Percentiles rank a stretch among this genome's conserved stretches.
Conservation (phyloP, 2,113 vertebrate genomes). For the Pungitius pungitius region DNA sequence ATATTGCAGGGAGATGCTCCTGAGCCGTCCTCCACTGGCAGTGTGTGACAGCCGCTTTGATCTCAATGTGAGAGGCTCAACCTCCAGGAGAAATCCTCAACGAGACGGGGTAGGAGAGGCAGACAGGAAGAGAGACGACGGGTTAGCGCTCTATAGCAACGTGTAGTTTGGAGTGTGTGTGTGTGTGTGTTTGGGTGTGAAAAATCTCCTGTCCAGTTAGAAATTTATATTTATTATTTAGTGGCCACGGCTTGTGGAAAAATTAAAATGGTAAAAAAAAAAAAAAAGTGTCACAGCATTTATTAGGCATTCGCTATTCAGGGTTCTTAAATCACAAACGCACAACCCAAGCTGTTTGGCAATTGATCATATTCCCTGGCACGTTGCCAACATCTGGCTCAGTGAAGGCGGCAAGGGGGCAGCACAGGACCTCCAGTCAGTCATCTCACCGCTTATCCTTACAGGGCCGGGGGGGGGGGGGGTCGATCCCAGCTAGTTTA, state of each 20-base stretch:
- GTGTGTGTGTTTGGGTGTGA: slow-evolving; percentile 27
- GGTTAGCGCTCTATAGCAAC: not conserved
- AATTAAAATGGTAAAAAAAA: not conserved
- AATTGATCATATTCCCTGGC: not conserved
- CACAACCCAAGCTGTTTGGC: slow-evolving; percentile 12
- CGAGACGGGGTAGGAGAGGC: slow-evolving; percentile 64
- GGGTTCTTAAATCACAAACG: slow-evolving; percentile 5
- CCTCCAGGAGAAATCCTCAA: slow-evolving; percentile 82
- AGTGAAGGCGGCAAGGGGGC: slow-evolving; percentile 45
- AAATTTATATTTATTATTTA: slow-evolving; percentile 74
- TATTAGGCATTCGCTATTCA: slow-evolving; percentile 13
- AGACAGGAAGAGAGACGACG: slow-evolving; percentile 25
- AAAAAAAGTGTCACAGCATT: slow-evolving; percentile 19
- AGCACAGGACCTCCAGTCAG: slow-evolving; percentile 54
- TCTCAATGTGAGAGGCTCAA: slow-evolving; percentile 74
- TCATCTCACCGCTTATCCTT: too few relatives aligned
- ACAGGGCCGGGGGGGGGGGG: too few relatives aligned
- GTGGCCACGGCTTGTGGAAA: slow-evolving; percentile 29
- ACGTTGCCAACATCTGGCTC: slow-evolving; percentile 3
- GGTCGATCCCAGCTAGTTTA: too few relatives aligned
- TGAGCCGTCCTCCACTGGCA: slow-evolving; percentile 72
- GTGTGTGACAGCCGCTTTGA: slow-evolving; percentile 81
- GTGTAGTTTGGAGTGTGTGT: not conserved
- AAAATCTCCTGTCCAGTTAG: slow-evolving; percentile 74
- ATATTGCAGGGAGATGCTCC: slow-evolving; percentile 72